phyloP scores from a whole-genome alignment of 23 tunicate species.

The Aplidium turbinatum region DNA sequence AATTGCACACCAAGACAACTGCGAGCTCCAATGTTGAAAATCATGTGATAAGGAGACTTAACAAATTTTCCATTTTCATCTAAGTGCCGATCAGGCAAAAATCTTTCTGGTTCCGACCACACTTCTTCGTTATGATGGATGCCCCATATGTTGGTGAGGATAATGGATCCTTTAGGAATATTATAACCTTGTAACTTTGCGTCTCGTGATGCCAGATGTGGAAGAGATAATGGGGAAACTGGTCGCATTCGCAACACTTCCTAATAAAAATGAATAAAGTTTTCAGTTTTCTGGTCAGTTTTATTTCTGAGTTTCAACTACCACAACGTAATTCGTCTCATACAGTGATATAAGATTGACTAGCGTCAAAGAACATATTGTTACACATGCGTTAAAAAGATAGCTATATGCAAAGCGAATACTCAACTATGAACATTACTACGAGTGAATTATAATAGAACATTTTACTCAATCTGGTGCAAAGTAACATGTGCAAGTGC shows the following conservation, averaged over 20 bases:
- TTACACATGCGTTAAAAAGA: no score
- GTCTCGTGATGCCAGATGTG: conserved; percentile 34
- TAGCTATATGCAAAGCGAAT: no score
- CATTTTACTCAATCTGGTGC: no score
- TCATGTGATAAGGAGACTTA: conserved; percentile 36
- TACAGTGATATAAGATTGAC: no score
- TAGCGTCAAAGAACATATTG: no score
- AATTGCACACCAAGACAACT: conserved; percentile 61
- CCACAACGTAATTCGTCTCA: no score
- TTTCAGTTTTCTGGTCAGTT: no score
- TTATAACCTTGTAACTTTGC: conserved; percentile 47
- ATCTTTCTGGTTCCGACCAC: conserved; percentile 65
- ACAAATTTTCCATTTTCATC: conserved; percentile 53
- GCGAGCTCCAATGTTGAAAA: conserved; percentile 56
- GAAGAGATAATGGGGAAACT: conserved; percentile 45
- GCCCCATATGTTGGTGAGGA: conserved; percentile 44
- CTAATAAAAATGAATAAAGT: conserved; percentile 30
- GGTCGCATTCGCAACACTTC: conserved; percentile 47
- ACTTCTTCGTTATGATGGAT: conserved; percentile 50
- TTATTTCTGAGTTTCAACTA: no score
- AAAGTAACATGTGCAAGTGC: no score
- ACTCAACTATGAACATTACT: no score
- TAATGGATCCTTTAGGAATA: conserved; percentile 46
- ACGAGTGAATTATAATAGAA: no score
- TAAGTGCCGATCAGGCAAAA: conserved; percentile 57